Base-by-base conservation (phyloP, 1,140 invertebrate genomes). In the Eubasilissa regina region DNA sequence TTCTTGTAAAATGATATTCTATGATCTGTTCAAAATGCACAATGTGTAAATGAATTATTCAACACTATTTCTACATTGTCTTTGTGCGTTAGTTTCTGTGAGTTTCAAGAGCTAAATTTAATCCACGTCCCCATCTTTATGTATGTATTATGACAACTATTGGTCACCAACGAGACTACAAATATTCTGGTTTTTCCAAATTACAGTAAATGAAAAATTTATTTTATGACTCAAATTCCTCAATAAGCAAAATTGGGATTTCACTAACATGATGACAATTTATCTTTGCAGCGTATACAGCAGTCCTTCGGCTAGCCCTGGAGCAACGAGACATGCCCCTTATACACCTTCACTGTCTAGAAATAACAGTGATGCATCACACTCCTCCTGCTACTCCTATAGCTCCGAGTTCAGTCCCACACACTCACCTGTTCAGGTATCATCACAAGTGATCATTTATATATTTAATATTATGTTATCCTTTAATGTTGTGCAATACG, bases 331-430 rank as follows among this genome's bases (percentile, higher is more conserved):
- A 4, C 95, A 96, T 84, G 90, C 92, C 66, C 91, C 91, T 12
- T 90, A 95, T 78, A 97, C 95, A 25, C 95, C 96, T 17, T 94
- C 94, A 12, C 87, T 97, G 81, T 95, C 94, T 19, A 91, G 96
- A 43, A 97, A 97, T 87, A 97, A 97, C 87, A 96, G 95, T 74
- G 96, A 97, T 84, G 96, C 96, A 0, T 97, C 95, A 56, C 95
- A 96, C 85, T 94, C 92, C 75, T 93, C 92, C 48, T 95, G 94
- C 84, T 95, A 95, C 88, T 95, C 94, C 55, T 94, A 94, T 85
- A 91, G 92, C 84, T 89, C 92, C 10, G 93, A 93, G 80, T 93
- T 94, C 77, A 94, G 94, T 84, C 96, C 96, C 9, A 96, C 95
- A 4, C 95, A 97, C 84, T 96, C 95, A 44, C 96, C 95, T 11